phyloP scores from a whole-genome alignment of 2,113 vertebrate species.

The Seriola rivoliana region DNA sequence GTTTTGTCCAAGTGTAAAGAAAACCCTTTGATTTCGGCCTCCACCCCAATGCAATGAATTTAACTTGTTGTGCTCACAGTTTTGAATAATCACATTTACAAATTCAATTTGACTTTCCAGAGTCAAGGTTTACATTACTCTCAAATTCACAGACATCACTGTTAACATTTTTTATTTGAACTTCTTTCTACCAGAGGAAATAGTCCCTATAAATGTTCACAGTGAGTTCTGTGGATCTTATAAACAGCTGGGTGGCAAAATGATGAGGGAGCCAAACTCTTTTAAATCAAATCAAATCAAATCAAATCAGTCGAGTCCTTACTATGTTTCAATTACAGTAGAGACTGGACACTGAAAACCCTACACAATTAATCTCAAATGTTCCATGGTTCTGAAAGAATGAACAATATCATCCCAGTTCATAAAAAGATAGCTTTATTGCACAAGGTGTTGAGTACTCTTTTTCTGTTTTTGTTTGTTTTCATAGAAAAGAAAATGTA shows the following conservation, averaged over 20 bases:
- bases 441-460: constrained; percentile 95
- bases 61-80: neutral
- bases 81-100: neutral
- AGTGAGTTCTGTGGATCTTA: neutral
- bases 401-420: constrained; percentile 67
- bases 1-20: neutral
- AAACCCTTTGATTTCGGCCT: neutral
- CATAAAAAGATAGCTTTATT: constrained; percentile 99
- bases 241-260: neutral
- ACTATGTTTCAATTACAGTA: neutral
- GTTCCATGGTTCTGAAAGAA: constrained; percentile 31
- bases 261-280: neutral
- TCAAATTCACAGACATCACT: neutral
- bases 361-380: neutral
- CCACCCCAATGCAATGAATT: neutral
- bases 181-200: neutral
- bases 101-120: neutral
- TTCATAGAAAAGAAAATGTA: constrained; percentile 97
- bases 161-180: neutral
- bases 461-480: constrained; percentile 92
- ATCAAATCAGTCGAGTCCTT: neutral
- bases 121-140: too few species aligned
- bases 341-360: neutral
- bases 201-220: neutral
- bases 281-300: neutral